Evolutionary conservation across 2,797 vertebrate genomes (phyloP).

Genomic region (Chelon auratus): DNA sequence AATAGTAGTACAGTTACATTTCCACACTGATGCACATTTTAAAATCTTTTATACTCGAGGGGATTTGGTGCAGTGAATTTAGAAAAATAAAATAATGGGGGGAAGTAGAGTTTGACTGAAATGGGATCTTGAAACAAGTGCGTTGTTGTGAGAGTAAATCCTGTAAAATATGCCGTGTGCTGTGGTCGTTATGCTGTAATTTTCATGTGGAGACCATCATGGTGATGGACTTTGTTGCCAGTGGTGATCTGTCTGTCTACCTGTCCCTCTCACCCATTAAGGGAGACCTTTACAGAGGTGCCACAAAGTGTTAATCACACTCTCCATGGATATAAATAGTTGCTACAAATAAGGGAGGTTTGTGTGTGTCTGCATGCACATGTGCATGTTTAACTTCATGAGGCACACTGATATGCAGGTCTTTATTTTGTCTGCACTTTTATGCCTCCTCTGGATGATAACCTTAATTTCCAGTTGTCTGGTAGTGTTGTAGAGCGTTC

Average conservation of each 20-base stretch:
- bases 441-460: slow-evolving; percentile 7
- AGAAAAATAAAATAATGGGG: neutral
- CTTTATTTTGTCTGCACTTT: slow-evolving; percentile 35
- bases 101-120: too few relatives aligned
- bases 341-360: slow-evolving; percentile 13
- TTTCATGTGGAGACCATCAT: slow-evolving; percentile 35
- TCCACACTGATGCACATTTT: too few relatives aligned
- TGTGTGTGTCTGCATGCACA: slow-evolving; percentile 26
- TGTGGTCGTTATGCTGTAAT: slow-evolving; percentile 37
- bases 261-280: slow-evolving; percentile 59
- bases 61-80: too few relatives aligned
- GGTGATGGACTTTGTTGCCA: slow-evolving; percentile 49
- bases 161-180: slow-evolving; percentile 33
- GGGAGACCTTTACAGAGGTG: slow-evolving; percentile 70
- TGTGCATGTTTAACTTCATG: slow-evolving; percentile 42
- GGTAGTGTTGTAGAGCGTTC: slow-evolving; percentile 27
- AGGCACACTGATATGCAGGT: slow-evolving; percentile 27
- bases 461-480: slow-evolving; percentile 32
- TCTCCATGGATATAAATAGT: slow-evolving; percentile 50
- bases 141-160: slow-evolving; percentile 5
- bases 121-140: too few relatives aligned
- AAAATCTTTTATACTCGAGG: too few relatives aligned
- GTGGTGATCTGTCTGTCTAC: slow-evolving; percentile 55
- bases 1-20: too few relatives aligned
- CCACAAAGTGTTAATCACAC: slow-evolving; percentile 66